Evolutionary conservation across 2,888 invertebrate genomes (phyloP).

Genomic region (Ornithoptera priamus): DNA sequence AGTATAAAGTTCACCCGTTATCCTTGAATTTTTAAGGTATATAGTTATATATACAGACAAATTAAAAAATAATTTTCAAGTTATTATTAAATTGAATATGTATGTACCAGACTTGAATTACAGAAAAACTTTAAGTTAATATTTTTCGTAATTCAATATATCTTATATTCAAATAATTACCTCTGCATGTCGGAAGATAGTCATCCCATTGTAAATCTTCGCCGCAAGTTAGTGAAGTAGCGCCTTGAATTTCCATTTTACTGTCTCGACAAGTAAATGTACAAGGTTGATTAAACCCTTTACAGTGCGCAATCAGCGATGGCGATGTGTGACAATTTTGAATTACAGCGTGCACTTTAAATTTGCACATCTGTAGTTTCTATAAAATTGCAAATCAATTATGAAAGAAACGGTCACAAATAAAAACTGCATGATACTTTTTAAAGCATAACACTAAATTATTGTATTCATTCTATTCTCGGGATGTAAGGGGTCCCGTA

Average conservation of each 20-base stretch:
- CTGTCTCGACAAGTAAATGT: slow-evolving; percentile 61
- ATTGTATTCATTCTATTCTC: too few species aligned
- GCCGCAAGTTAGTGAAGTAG: slow-evolving; percentile 49
- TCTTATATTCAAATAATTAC: slow-evolving; percentile 39
- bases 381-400: slow-evolving; percentile 41
- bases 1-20: too few species aligned
- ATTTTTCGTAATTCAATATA: neutral
- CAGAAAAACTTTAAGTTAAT: too few species aligned
- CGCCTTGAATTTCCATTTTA: slow-evolving; percentile 51
- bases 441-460: too few species aligned
- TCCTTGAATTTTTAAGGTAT: too few species aligned
- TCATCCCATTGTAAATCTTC: slow-evolving; percentile 61
- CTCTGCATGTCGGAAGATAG: slow-evolving; percentile 58
- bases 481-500: too few species aligned
- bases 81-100: too few species aligned
- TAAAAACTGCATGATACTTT: too few species aligned
- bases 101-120: too few species aligned
- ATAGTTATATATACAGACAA: too few species aligned
- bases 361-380: slow-evolving; percentile 67
- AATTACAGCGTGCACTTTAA: slow-evolving; percentile 64
- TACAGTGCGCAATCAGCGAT: slow-evolving; percentile 55
- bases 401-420: neutral
- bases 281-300: slow-evolving; percentile 54
- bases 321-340: slow-evolving; percentile 64
- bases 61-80: too few species aligned